phyloP scores from a whole-genome alignment of 1,140 invertebrate genomes.

The Heterodera schachtii region DNA sequence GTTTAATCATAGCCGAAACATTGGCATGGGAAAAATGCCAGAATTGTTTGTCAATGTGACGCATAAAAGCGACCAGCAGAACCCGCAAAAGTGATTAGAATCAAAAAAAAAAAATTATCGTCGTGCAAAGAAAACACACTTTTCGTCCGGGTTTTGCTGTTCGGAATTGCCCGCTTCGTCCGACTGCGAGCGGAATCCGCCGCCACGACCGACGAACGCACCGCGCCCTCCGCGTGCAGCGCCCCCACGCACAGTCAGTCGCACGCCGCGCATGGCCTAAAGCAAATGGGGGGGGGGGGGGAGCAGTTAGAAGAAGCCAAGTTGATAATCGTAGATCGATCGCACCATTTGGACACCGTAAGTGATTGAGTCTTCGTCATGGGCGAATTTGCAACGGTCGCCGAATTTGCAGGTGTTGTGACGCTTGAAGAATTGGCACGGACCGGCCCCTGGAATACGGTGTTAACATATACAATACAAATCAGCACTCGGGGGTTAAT shows the following conservation, averaged over 20 bases:
- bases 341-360: conserved; percentile 18
- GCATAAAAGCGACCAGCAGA: no score
- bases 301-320: no score
- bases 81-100: no score
- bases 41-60: no score
- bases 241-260: background rate
- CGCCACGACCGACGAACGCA: background rate
- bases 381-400: conserved; percentile 22
- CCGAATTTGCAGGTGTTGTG: conserved; percentile 20
- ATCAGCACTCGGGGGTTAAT: no score
- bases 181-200: background rate
- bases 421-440: conserved; percentile 23
- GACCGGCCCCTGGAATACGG: conserved; percentile 14
- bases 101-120: no score
- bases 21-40: no score
- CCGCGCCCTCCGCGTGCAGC: background rate
- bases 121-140: background rate
- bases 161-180: background rate
- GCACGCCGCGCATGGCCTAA: background rate
- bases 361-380: conserved; percentile 13
- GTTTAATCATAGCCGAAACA: no score
- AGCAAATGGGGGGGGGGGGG: background rate
- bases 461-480: background rate
- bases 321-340: no score
- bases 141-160: background rate